These are phyloP conservation scores for Brienomyrus longianalis DNA, from an alignment of 2,113 vertebrate species.

Conservation along the genomic window DNA sequence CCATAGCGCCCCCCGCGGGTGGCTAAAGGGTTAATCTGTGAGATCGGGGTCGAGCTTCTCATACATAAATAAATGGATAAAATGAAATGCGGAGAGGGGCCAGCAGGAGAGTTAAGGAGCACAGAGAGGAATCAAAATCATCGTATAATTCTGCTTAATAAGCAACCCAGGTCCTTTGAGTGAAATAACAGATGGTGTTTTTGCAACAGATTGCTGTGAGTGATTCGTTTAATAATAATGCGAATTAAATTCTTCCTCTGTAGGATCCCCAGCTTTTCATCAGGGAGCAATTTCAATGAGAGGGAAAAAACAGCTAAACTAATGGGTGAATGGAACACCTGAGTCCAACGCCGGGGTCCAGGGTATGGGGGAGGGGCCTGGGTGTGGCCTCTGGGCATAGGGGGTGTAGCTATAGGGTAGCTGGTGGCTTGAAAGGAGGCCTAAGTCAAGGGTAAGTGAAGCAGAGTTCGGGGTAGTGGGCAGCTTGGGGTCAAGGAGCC, in stretches of 20 bases:
- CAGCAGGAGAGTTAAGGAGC: slow-evolving; percentile 30
- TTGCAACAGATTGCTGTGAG: slow-evolving; percentile 53
- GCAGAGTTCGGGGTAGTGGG: neutral
- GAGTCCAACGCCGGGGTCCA: slow-evolving; percentile 29
- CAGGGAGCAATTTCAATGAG: slow-evolving; percentile 45
- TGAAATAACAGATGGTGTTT: slow-evolving; percentile 53
- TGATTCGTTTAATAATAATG: slow-evolving; percentile 56
- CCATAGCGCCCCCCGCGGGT: neutral
- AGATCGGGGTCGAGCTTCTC: slow-evolving; percentile 21
- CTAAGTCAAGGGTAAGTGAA: neutral
- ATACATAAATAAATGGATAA: slow-evolving; percentile 40
- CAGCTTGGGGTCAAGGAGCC: neutral
- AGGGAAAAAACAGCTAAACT: slow-evolving; percentile 42
- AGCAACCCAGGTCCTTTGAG: slow-evolving; percentile 48
- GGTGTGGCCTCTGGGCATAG: neutral
- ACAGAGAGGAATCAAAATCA: slow-evolving; percentile 43
- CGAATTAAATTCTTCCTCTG: slow-evolving; percentile 50
- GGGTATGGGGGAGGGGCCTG: neutral
- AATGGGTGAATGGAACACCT: slow-evolving; percentile 44
- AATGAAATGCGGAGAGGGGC: slow-evolving; percentile 27
- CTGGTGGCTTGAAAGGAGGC: neutral
- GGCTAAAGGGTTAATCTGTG: neutral
- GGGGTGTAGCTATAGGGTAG: neutral
- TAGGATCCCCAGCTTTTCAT: slow-evolving; percentile 40
- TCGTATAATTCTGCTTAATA: slow-evolving; percentile 55